Evolutionary conservation across 2,113 vertebrate genomes (phyloP), one percentile per base, ranked within the genome.

Genomic region (Monopterus albus): DNA sequence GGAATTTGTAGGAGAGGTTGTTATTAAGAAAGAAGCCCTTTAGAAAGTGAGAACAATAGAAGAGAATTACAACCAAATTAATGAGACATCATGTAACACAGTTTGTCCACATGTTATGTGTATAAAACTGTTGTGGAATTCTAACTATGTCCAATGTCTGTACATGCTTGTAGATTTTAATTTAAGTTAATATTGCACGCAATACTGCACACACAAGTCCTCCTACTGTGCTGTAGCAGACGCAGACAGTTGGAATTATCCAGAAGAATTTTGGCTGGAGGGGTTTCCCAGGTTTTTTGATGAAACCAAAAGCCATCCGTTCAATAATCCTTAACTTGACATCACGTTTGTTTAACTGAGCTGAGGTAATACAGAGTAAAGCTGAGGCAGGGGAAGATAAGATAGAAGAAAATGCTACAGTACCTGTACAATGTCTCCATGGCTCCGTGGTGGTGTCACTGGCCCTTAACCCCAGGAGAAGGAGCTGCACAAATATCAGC

Each of bases 381-480:
- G 7, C 21, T 17, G 25, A 57, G 17, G 38, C 11, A 28, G 1
- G 21, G 39, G 62, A 6, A 66, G 14, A 18, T 23, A 6, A 52
- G 62, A 65, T 12, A 18, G 23, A 56, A 50, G 20, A 23, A 67
- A 78, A 70, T 1, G 1, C 2, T 10, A 40, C 21, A 2, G 7
- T 88, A 92, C 91, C 89, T 87, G 76, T 73, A 45, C 91, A 92
- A 29, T 81, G 76, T 81, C 74, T 89, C 87, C 79, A 65, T 62
- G 83, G 61, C 57, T 70, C 75, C 43, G 87, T 15, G 7, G 79
- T 62, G 38, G 62, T 46, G 21, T 51, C 75, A 14, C 21, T 60
- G 75, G 84, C 69, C 62, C 50, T 81, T 25, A 81, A 75, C 56
- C 78, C 78, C 67, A 89, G 51, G 7, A 91, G 76, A 43, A 91